phyloP scores from a whole-genome alignment of 2,888 invertebrate genomes.

The Euplexia lucipara region DNA sequence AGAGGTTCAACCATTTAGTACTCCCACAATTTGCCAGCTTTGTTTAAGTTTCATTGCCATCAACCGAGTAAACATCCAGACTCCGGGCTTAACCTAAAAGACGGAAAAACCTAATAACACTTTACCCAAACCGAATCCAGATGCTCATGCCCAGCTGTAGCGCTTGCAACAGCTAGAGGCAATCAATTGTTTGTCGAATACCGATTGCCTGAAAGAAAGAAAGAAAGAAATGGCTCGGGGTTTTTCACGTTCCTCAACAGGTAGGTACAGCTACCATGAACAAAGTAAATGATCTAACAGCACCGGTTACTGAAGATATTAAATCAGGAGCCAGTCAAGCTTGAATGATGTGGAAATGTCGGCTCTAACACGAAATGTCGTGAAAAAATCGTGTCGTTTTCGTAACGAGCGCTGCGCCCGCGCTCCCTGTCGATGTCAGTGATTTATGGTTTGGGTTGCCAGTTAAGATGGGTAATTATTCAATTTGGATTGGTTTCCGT shows the following conservation, averaged over 20 bases:
- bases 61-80: too few relatives aligned
- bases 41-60: too few relatives aligned
- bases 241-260: constrained; percentile 19
- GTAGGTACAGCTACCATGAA: constrained; percentile 18
- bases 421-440: constrained; percentile 72
- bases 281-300: constrained; percentile 62
- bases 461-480: neutral
- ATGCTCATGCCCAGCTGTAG: too few relatives aligned
- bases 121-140: too few relatives aligned
- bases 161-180: too few relatives aligned
- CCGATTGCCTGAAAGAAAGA: too few relatives aligned
- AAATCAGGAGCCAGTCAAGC: constrained; percentile 65
- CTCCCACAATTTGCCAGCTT: too few relatives aligned
- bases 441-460: constrained; percentile 56
- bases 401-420: constrained; percentile 72
- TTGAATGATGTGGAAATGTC: constrained; percentile 66
- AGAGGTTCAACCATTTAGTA: too few relatives aligned
- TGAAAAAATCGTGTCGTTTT: constrained; percentile 72
- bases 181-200: constrained; percentile 1
- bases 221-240: too few relatives aligned
- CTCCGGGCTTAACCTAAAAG: too few relatives aligned
- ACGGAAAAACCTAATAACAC: too few relatives aligned
- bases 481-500: too few relatives aligned
- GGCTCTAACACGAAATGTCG: constrained; percentile 67
- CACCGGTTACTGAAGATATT: constrained; percentile 65